Evolutionary conservation across 30 jellyfish, hydroid and myxozoan species (phyloP), one percentile per base, ranked within the genome.

Genomic region (Aurelia aurita complex sp. Pacific): DNA sequence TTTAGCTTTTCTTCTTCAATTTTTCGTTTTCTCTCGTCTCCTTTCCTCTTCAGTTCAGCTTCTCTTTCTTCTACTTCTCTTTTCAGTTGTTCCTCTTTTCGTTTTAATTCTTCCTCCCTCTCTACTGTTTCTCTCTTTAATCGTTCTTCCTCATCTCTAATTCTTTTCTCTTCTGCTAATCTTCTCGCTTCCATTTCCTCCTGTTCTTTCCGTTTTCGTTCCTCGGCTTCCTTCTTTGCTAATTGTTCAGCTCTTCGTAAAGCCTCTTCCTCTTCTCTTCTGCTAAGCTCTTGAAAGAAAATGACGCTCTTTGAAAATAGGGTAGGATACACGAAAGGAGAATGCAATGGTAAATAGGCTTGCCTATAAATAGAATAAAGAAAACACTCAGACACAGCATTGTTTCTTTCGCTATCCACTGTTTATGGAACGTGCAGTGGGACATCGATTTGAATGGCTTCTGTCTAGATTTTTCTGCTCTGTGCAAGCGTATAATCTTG

Each of bases 201-300:
- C 46, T 32, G 75, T 51, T 94, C 91, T 64, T 78, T 80, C 67
- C 90, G 90, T 33, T 92, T 82, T 36, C 76, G 85, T 51, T 71
- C 94, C 66, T 88, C 97, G 1, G 96, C 95, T 74, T 94, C 98
- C 59, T 94, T 88, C 76, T 81, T 93, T 40, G 98, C 98, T 23
- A 88, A 93, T 52, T 74, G 78, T 33, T 85, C 98, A 4, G 98
- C 98, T 43, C 64, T 74, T 76, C 88, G 72, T 16, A 94, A 68
- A 46, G 98, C 96, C 46, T 67, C 96, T 36, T 78, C 97, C 59
- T 94, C 98, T 85, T 88, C 95, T 67, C 72, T 64, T 51, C 85
- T 88, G 68, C 74, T 76, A 32, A 55, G 69, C 9, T 70, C 97
- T 92, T 71, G 36, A 61, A 13, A 2, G 38, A 5, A 61, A 23